Conservation (phyloP, 2,113 vertebrate species). For the Canis aureus region DNA sequence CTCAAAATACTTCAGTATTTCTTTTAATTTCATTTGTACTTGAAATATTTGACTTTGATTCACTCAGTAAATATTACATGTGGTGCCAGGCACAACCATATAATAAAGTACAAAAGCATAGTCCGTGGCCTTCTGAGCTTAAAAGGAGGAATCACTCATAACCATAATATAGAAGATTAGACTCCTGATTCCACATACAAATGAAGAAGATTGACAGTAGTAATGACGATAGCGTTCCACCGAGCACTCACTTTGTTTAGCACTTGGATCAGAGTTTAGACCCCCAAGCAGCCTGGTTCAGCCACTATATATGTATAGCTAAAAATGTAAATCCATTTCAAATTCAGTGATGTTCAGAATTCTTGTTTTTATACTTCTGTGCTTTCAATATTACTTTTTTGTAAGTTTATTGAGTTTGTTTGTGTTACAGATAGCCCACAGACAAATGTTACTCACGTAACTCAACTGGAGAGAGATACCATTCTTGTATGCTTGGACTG, state of each 20-base stretch:
- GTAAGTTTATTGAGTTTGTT: constrained; percentile 47
- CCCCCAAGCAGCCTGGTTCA: not conserved
- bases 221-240: not conserved
- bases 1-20: not conserved
- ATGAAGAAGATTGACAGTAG: not conserved
- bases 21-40: not conserved
- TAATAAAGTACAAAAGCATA: not conserved
- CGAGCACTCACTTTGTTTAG: not conserved
- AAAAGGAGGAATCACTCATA: constrained; percentile 18
- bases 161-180: constrained; percentile 51
- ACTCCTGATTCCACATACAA: not conserved
- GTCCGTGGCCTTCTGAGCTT: not conserved
- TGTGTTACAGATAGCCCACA: constrained; percentile 94
- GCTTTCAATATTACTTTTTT: not conserved
- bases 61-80: not conserved
- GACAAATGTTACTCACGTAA: constrained; percentile 96
- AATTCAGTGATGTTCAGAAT: not conserved
- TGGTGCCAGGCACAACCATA: not conserved
- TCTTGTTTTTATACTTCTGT: not conserved
- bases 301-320: not conserved
- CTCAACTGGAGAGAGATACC: constrained; percentile 98
- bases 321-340: not conserved
- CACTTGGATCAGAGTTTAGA: not conserved
- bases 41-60: not conserved
- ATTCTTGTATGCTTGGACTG: constrained; percentile 98